phyloP scores from a whole-genome alignment of 2,888 invertebrate species.

The Caradrina clavipalpis region DNA sequence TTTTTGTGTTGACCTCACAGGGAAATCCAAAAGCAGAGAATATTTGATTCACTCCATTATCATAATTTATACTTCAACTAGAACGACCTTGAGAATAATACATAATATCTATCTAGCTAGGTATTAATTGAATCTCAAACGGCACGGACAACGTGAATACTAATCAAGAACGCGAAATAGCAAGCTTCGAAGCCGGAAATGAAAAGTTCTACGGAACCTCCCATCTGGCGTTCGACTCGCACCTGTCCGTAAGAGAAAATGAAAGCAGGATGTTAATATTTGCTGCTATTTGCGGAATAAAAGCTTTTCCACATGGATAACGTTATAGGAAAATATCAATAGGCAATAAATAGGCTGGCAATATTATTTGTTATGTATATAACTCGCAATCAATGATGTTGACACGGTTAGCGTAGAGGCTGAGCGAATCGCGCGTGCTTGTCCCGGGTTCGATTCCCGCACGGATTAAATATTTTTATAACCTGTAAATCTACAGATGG shows the following conservation, averaged over 20 bases:
- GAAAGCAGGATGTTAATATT: background rate
- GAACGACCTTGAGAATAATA: constrained; percentile 29
- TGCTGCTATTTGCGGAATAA: background rate
- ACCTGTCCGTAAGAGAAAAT: background rate
- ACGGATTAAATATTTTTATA: no score
- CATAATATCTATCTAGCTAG: background rate
- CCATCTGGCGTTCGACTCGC: background rate
- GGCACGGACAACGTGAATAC: constrained; percentile 13
- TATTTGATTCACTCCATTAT: constrained; percentile 5
- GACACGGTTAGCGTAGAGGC: no score
- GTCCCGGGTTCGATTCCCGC: no score
- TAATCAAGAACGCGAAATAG: constrained; percentile 6
- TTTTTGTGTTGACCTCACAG: no score
- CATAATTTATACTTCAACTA: constrained; percentile 9
- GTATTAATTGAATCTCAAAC: background rate
- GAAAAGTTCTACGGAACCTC: constrained; percentile 25
- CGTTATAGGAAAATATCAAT: no score
- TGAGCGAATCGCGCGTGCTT: no score
- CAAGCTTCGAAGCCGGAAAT: constrained; percentile 6
- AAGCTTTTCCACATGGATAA: no score
- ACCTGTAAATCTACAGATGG: no score
- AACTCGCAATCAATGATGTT: no score
- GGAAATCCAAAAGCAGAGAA: constrained; percentile 7
- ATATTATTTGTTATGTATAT: no score
- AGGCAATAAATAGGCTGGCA: no score